Conservation (phyloP, 2,797 vertebrate species). For the Oreochromis mossambicus region DNA sequence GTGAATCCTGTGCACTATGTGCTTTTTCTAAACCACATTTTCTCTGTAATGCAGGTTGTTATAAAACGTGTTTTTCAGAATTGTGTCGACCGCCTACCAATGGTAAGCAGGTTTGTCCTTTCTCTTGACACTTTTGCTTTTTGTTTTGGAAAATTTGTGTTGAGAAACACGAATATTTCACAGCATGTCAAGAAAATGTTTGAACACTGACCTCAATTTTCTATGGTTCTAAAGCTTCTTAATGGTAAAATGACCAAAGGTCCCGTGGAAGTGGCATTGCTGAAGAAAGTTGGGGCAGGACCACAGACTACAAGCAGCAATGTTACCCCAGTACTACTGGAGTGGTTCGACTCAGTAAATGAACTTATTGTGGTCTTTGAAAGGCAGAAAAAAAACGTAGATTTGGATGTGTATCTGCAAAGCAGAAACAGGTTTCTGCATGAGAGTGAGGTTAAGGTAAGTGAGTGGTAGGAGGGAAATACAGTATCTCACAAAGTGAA, state of each 20-base stretch:
- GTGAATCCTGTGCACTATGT: background rate
- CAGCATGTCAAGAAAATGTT: background rate
- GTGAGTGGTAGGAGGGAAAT: background rate
- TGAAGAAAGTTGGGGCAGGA: background rate
- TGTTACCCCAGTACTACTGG: background rate
- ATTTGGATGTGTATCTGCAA: background rate
- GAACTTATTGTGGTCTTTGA: background rate
- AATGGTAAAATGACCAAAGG: background rate
- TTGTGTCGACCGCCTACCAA: background rate
- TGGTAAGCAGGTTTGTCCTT: background rate
- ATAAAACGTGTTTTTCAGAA: background rate
- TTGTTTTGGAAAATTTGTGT: background rate
- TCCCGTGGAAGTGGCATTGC: background rate
- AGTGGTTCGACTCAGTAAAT: background rate
- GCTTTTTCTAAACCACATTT: background rate
- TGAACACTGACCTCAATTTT: background rate
- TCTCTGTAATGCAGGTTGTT: background rate
- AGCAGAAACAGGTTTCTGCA: background rate
- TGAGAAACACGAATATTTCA: background rate
- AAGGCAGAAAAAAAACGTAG: rapidly evolving
- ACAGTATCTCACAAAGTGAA: background rate
- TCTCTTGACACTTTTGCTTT: background rate
- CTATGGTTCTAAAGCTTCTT: background rate
- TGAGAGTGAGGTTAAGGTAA: background rate
- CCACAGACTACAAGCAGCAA: background rate